A percentile compares a stretch with the other conserved stretches of the same genome.
Evolutionary conservation across 92 coral and sea anemone genomes (phyloP).

Genomic region (Palythoa heliodiscus): DNA sequence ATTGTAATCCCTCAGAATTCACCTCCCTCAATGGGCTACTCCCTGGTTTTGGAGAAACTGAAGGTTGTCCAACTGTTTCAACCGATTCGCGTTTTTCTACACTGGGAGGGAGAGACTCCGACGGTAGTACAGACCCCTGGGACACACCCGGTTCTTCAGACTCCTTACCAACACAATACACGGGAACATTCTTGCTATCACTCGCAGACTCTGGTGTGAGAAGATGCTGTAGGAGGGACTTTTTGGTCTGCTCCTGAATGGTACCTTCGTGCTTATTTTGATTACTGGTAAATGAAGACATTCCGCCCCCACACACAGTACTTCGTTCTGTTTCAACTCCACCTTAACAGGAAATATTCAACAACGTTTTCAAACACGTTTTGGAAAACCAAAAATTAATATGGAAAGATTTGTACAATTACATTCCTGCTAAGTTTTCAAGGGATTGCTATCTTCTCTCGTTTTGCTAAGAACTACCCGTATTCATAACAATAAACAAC

Average conservation of each 20-base stretch:
- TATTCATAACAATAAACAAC: no score
- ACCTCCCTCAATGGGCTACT: slow-evolving; percentile 9
- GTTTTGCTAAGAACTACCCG: no score
- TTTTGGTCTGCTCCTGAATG: slow-evolving; percentile 43
- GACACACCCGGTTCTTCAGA: neutral
- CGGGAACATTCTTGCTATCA: slow-evolving; percentile 8
- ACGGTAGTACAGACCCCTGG: neutral
- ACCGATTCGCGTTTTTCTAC: neutral
- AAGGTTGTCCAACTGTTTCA: neutral
- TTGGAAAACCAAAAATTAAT: no score
- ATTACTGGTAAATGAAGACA: neutral
- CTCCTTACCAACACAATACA: neutral
- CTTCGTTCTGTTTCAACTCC: slow-evolving; percentile 11
- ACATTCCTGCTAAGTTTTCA: no score
- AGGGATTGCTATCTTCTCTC: no score
- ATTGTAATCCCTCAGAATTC: slow-evolving; percentile 2
- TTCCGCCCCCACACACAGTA: neutral
- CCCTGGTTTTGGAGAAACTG: slow-evolving; percentile 1
- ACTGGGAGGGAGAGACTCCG: slow-evolving; percentile 2
- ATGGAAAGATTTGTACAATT: no score
- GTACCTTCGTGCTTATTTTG: slow-evolving; percentile 31
- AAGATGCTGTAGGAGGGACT: slow-evolving; percentile 35
- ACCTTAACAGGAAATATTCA: neutral
- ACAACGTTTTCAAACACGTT: no score
- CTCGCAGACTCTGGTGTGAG: slow-evolving; percentile 17